Conservation (phyloP, 1,140 invertebrate genomes). For the Anoplolepis gracilipes region DNA sequence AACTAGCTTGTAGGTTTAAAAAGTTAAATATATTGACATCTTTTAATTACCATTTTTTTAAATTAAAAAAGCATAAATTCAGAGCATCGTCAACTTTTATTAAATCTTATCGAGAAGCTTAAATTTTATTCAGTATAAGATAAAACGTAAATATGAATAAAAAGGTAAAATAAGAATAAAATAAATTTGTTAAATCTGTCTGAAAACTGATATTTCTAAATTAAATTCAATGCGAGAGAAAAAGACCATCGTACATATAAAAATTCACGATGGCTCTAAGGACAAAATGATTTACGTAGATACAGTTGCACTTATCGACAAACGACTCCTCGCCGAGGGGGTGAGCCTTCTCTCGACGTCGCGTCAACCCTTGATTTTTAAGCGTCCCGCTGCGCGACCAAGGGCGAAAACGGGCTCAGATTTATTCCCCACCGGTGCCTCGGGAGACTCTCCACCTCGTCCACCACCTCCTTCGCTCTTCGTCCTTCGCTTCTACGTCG, state of each 20-base stretch:
- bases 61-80: not conserved
- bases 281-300: conserved; percentile 40
- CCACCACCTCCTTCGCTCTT: conserved; percentile 67
- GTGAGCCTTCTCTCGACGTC: conserved; percentile 64
- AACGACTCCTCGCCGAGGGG: conserved; percentile 18
- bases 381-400: conserved; percentile 77
- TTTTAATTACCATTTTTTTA: conserved; percentile 14
- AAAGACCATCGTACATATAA: not conserved
- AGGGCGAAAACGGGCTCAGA: conserved; percentile 81
- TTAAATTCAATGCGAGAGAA: not conserved
- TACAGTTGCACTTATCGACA: conserved; percentile 46
- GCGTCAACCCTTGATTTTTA: conserved; percentile 80
- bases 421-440: conserved; percentile 83
- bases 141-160: not conserved
- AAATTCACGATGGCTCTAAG: not conserved
- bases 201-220: not conserved
- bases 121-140: not conserved
- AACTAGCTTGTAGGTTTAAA: not conserved
- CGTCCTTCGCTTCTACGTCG: conserved; percentile 76
- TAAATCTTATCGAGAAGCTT: not conserved
- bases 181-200: not conserved
- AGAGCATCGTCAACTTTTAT: not conserved
- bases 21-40: not conserved
- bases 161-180: not conserved
- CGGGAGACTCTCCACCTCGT: conserved; percentile 78